Percentiles rank a stretch among this genome's conserved stretches.
These are phyloP conservation scores for Pyrochroa serraticornis DNA, from an alignment of 2,888 invertebrate species.

Conservation along the genomic window DNA sequence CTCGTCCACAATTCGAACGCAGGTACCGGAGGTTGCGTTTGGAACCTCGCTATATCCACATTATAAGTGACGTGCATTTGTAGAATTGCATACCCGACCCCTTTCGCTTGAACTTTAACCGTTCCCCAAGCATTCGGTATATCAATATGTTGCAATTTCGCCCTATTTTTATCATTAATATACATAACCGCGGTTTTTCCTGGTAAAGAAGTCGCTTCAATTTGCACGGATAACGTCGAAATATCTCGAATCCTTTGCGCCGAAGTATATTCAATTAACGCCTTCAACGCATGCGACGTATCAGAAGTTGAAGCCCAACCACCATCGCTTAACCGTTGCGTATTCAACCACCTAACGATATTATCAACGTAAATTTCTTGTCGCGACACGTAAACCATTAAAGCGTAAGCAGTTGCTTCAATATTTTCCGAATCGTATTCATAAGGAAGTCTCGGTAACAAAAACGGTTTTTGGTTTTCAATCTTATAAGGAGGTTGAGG, in stretches of 20 bases:
- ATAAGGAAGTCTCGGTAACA: constrained; percentile 85
- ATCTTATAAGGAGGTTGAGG: constrained; percentile 83
- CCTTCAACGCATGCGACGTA: constrained; percentile 86
- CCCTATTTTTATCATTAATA: constrained; percentile 79
- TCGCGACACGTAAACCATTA: constrained; percentile 85
- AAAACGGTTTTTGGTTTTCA: constrained; percentile 91
- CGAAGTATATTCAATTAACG: constrained; percentile 87
- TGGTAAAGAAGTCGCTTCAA: constrained; percentile 83
- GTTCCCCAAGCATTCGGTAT: constrained; percentile 95
- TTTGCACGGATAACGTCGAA: constrained; percentile 72
- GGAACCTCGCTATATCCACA: constrained; percentile 83
- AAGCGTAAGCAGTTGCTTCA: constrained; percentile 90
- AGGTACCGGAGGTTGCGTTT: constrained; percentile 79
- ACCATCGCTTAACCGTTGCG: constrained; percentile 83
- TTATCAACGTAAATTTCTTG: constrained; percentile 82
- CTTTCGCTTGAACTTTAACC: constrained; percentile 89
- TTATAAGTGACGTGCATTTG: constrained; percentile 94
- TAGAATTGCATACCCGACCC: constrained; percentile 92
- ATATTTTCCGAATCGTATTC: constrained; percentile 90
- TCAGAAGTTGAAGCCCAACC: constrained; percentile 71
- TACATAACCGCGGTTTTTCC: constrained; percentile 68
- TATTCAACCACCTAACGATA: constrained; percentile 90
- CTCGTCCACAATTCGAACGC: constrained; percentile 81
- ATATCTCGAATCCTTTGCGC: constrained; percentile 86
- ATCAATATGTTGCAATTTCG: constrained; percentile 77